Conservation (phyloP, 1,140 invertebrate species). For the Dinothrombium tinctorium region DNA sequence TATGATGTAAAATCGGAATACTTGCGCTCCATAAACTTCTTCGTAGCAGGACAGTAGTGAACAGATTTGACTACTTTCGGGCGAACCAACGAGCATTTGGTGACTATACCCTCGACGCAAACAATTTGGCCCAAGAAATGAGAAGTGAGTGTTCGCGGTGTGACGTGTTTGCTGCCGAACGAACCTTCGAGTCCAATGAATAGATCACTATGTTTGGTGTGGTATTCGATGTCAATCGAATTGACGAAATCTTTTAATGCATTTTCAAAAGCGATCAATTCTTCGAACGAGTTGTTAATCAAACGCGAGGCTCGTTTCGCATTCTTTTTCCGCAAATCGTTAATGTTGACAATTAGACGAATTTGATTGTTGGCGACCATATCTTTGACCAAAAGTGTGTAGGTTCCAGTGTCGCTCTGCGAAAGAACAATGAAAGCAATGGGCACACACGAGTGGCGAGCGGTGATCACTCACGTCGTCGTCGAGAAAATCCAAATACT, state of each 20-base stretch:
- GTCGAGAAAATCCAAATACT: too few species aligned
- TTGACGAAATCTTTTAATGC: constrained; percentile 73
- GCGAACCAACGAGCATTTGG: constrained; percentile 79
- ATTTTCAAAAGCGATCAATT: constrained; percentile 67
- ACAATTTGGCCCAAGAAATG: constrained; percentile 71
- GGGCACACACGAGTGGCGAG: too few species aligned
- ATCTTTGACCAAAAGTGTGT: constrained; percentile 54
- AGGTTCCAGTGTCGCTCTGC: constrained; percentile 20
- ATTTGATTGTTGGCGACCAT: constrained; percentile 62
- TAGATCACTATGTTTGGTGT: constrained; percentile 60
- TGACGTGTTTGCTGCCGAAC: constrained; percentile 91
- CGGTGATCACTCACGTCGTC: too few species aligned
- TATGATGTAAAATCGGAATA: constrained; percentile 94
- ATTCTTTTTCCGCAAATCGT: constrained; percentile 75
- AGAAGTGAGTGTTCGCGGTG: constrained; percentile 70
- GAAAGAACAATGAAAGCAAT: too few species aligned
- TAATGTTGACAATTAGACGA: constrained; percentile 72
- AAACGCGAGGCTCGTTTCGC: constrained; percentile 41
- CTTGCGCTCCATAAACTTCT: constrained; percentile 70
- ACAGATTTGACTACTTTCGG: constrained; percentile 91
- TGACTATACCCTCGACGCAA: constrained; percentile 95
- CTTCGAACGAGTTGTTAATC: constrained; percentile 74
- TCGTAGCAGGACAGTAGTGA: constrained; percentile 81
- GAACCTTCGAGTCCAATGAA: constrained; percentile 88
- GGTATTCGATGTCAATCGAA: constrained; percentile 53